Conservation (phyloP, 2,797 vertebrate genomes). For the Babyrousa celebensis region DNA sequence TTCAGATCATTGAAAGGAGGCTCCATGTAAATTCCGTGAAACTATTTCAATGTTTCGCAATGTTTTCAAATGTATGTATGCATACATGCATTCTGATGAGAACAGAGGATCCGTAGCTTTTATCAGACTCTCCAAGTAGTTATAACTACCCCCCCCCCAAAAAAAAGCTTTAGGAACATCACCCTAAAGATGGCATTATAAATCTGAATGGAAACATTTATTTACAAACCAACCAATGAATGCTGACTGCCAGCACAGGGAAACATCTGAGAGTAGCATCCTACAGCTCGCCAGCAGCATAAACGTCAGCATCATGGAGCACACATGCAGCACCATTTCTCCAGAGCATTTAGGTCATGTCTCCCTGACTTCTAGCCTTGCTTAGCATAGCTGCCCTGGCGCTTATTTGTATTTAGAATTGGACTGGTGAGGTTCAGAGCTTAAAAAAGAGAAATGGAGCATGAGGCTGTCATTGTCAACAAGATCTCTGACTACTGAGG, state of each 20-base stretch:
- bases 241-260: neutral
- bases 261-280: neutral
- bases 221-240: neutral
- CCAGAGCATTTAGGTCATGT: accelerated
- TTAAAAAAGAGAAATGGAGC: neutral
- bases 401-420: neutral
- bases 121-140: neutral
- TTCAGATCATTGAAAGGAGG: neutral
- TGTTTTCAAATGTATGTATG: neutral
- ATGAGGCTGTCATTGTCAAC: neutral
- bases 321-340: neutral
- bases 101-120: neutral
- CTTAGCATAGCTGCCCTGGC: neutral
- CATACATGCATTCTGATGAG: neutral
- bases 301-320: accelerated
- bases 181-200: neutral
- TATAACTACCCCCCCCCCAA: too few relatives aligned
- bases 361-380: neutral
- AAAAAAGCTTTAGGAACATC: neutral
- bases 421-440: neutral
- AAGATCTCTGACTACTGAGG: neutral
- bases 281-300: neutral
- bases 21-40: neutral
- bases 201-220: neutral
- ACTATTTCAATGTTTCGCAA: neutral